A percentile compares a stretch with the other conserved stretches of the same genome.
Conservation (phyloP, 2,888 invertebrate species). For the Nebria brevicollis region DNA sequence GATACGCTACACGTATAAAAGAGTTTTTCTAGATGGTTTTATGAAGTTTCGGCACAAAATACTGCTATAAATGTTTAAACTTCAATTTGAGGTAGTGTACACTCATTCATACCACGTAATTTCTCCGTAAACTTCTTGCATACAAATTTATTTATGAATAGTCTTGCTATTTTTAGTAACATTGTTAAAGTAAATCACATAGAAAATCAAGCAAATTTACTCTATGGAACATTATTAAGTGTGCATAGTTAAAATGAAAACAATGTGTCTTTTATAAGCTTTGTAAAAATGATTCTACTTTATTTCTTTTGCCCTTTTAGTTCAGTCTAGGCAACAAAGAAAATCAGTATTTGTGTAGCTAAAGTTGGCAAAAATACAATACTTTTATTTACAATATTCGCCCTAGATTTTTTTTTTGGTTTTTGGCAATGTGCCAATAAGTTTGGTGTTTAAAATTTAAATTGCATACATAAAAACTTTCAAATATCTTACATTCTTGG, state of each 20-base stretch:
- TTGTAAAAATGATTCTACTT: neutral
- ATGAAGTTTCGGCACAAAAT: too few relatives aligned
- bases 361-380: slow-evolving; percentile 14
- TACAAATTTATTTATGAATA: too few relatives aligned
- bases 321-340: neutral
- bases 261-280: neutral
- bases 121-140: too few relatives aligned
- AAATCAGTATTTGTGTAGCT: neutral
- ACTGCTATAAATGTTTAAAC: too few relatives aligned
- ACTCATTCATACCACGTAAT: too few relatives aligned
- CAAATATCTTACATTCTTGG: neutral
- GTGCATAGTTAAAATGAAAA: too few relatives aligned
- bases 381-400: slow-evolving; percentile 9
- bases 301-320: neutral
- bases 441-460: neutral
- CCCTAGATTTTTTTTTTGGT: neutral
- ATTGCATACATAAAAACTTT: neutral
- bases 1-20: too few relatives aligned
- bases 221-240: neutral
- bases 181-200: neutral
- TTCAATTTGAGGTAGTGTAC: too few relatives aligned
- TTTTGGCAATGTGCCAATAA: slow-evolving; percentile 5
- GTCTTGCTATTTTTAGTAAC: neutral
- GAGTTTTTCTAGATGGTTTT: too few relatives aligned
- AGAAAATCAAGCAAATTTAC: neutral